Percentiles rank a stretch among this genome's conserved stretches.
Evolutionary conservation across 1,140 invertebrate genomes (phyloP).

Genomic region (Nasonia vitripennis): DNA sequence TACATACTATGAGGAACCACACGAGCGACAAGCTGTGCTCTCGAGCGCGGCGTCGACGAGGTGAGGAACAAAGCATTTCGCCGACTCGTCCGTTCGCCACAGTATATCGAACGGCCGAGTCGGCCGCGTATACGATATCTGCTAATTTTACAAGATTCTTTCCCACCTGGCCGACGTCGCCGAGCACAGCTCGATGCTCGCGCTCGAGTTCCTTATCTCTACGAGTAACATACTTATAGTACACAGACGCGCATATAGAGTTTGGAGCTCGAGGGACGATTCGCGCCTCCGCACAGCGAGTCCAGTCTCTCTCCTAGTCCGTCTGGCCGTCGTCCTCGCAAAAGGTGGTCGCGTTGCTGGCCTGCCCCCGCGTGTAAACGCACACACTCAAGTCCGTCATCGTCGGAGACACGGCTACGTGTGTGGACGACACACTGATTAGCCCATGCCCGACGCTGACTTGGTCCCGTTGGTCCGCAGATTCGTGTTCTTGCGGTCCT

Average conservation of each 20-base stretch:
- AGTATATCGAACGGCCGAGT: neutral
- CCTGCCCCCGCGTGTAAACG: neutral
- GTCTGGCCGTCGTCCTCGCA: constrained; percentile 12
- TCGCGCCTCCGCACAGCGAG: neutral
- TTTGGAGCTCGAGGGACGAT: neutral
- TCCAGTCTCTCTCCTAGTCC: constrained; percentile 37
- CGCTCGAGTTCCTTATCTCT: too few species aligned
- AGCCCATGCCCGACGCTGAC: constrained; percentile 70
- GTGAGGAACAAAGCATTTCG: too few species aligned
- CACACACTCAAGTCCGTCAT: neutral
- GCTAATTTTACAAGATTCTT: too few species aligned
- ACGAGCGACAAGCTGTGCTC: neutral
- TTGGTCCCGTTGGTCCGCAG: constrained; percentile 76
- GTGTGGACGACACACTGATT: constrained; percentile 42
- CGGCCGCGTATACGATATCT: too few species aligned
- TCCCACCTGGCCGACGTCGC: too few species aligned
- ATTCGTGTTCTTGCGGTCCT: constrained; percentile 74
- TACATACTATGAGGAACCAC: neutral
- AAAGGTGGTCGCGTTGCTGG: constrained; percentile 32
- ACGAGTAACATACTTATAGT: neutral
- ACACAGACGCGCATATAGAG: neutral
- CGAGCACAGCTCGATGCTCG: too few species aligned
- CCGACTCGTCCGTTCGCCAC: neutral
- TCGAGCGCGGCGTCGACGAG: neutral
- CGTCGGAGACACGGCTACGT: neutral